Conservation (phyloP, 2,888 invertebrate genomes). For the Luperina nickerlii region DNA sequence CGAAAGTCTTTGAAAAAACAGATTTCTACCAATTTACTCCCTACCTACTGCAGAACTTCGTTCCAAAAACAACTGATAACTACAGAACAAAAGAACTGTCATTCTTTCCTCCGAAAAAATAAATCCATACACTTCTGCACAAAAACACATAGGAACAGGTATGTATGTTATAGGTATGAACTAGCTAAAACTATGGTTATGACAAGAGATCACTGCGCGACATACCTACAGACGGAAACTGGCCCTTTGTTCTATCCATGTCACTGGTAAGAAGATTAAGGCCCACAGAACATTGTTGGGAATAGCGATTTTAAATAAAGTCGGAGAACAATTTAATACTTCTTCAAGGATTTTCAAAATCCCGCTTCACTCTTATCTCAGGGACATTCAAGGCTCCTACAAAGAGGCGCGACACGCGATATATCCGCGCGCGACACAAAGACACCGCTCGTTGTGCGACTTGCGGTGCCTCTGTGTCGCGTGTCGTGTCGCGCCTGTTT, state of each 20-base stretch:
- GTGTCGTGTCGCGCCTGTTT: too few relatives aligned
- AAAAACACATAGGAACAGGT: not conserved
- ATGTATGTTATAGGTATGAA: not conserved
- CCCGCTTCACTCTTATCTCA: too few relatives aligned
- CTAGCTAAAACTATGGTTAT: slow-evolving; percentile 5
- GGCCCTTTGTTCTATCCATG: slow-evolving; percentile 52
- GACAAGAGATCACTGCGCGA: slow-evolving; percentile 22
- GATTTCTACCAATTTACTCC: too few relatives aligned
- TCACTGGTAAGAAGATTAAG: slow-evolving; percentile 57
- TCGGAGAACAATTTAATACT: not conserved
- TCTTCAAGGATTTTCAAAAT: not conserved
- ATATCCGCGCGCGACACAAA: too few relatives aligned
- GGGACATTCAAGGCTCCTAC: too few relatives aligned
- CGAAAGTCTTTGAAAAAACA: too few relatives aligned
- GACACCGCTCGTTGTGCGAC: too few relatives aligned
- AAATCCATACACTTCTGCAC: not conserved
- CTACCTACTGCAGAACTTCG: too few relatives aligned
- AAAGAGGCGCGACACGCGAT: too few relatives aligned
- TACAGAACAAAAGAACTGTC: not conserved
- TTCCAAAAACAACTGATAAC: too few relatives aligned
- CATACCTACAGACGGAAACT: slow-evolving; percentile 49
- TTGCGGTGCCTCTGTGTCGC: too few relatives aligned
- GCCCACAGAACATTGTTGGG: not conserved
- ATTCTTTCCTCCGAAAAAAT: not conserved
- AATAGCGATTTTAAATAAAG: slow-evolving; percentile 27